Conservation (phyloP, 64 coral and sea anemone species). For the Montipora sp. region DNA sequence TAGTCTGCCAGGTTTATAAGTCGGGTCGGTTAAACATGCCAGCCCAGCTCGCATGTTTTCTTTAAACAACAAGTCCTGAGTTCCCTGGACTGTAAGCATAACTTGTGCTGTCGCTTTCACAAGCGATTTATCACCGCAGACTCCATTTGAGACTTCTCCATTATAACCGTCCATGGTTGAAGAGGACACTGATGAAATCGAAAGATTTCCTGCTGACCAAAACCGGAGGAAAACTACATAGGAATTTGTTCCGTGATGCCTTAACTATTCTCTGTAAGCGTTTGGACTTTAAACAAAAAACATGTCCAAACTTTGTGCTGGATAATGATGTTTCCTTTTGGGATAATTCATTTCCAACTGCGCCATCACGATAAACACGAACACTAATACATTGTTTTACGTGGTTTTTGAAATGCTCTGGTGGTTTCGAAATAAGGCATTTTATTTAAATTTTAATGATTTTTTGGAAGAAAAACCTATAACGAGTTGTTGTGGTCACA, state of each 20-base stretch:
- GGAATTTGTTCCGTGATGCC: too few species aligned
- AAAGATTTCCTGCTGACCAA: background rate
- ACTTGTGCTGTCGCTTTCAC: slow-evolving; percentile 15
- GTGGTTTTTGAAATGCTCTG: background rate
- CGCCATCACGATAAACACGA: background rate
- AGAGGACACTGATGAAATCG: background rate
- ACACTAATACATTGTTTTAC: background rate
- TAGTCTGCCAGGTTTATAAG: slow-evolving; percentile 1
- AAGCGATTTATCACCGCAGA: background rate
- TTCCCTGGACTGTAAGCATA: slow-evolving; percentile 6
- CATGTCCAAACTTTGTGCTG: background rate
- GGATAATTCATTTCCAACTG: background rate
- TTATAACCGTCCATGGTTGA: background rate
- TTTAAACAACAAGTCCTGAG: background rate
- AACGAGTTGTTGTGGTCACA: background rate
- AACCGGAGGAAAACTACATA: background rate
- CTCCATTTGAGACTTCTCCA: background rate
- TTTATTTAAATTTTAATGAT: slow-evolving; percentile 16
- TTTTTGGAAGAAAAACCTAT: slow-evolving; percentile 2
- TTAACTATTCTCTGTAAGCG: background rate
- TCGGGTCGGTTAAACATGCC: background rate
- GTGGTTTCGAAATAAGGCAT: slow-evolving; percentile 2
- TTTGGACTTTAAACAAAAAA: background rate
- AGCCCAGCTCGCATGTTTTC: background rate
- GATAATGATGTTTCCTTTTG: background rate